Evolutionary conservation across 2,888 invertebrate genomes (phyloP).

Genomic region (Eupithecia tripunctaria): DNA sequence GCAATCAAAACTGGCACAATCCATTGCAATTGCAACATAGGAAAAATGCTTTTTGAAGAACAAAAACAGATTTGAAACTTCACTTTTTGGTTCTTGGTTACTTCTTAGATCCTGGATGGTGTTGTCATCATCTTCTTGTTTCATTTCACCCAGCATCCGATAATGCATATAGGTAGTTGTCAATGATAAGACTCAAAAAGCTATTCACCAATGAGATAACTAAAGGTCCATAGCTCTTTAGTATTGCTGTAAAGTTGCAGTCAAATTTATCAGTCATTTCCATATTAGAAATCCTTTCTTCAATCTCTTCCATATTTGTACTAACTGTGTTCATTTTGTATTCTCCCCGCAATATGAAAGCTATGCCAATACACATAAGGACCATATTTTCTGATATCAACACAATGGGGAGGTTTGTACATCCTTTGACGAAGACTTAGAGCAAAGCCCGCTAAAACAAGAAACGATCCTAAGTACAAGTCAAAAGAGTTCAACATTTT

Average conservation of each 20-base stretch:
- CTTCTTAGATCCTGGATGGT: slow-evolving; percentile 56
- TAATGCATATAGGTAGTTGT: slow-evolving; percentile 79
- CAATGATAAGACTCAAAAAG: slow-evolving; percentile 71
- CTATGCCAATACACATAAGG: slow-evolving; percentile 70
- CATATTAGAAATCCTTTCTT: slow-evolving; percentile 54
- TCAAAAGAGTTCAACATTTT: slow-evolving; percentile 65
- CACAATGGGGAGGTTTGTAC: slow-evolving; percentile 59
- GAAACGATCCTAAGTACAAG: slow-evolving; percentile 69
- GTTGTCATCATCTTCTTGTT: slow-evolving; percentile 63
- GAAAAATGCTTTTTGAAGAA: slow-evolving; percentile 68
- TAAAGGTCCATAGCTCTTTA: slow-evolving; percentile 72
- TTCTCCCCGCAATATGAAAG: slow-evolving; percentile 64
- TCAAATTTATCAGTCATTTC: slow-evolving; percentile 45
- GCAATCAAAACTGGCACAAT: slow-evolving; percentile 67
- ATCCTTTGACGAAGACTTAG: slow-evolving; percentile 66
- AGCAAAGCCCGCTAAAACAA: slow-evolving; percentile 68
- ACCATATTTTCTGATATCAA: slow-evolving; percentile 75
- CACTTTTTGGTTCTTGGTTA: slow-evolving; percentile 15
- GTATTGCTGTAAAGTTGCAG: slow-evolving; percentile 63
- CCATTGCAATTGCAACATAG: slow-evolving; percentile 72
- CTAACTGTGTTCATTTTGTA: slow-evolving; percentile 59
- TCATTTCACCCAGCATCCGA: slow-evolving; percentile 61
- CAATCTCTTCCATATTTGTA: slow-evolving; percentile 55
- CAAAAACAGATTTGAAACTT: slow-evolving; percentile 40
- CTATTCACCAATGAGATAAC: slow-evolving; percentile 75